phyloP scores from a whole-genome alignment of 2,113 vertebrate genomes.

The Jaculus jaculus region DNA sequence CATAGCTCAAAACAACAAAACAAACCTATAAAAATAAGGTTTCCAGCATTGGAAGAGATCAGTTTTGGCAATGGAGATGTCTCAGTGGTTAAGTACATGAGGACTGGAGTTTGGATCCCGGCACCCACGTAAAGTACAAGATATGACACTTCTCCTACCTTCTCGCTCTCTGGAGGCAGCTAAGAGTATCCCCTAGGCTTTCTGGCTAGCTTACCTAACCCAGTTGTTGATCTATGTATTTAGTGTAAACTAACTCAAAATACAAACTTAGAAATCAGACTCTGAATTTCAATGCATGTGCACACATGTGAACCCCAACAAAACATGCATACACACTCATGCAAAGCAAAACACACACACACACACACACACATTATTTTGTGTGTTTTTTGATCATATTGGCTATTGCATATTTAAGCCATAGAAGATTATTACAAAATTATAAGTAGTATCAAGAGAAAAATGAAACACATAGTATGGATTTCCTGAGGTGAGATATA shows the following conservation, averaged over 20 bases:
- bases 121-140: background rate
- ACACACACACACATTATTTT: background rate
- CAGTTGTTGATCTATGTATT: too few relatives aligned
- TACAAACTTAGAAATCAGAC: too few relatives aligned
- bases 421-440: background rate
- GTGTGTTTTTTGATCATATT: background rate
- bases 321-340: background rate
- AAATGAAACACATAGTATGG: background rate
- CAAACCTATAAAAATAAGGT: too few relatives aligned
- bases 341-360: background rate
- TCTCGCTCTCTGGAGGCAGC: background rate
- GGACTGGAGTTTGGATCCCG: background rate
- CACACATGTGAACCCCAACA: too few relatives aligned
- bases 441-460: background rate
- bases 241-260: too few relatives aligned
- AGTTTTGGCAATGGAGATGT: background rate
- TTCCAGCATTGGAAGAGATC: too few relatives aligned
- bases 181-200: too few relatives aligned
- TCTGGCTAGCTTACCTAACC: too few relatives aligned
- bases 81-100: too few relatives aligned
- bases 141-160: background rate
- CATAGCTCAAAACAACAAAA: too few relatives aligned
- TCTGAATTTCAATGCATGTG: background rate
- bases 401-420: background rate
- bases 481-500: background rate